Conservation (phyloP, 2,888 invertebrate species). For the Cephus runcator region DNA sequence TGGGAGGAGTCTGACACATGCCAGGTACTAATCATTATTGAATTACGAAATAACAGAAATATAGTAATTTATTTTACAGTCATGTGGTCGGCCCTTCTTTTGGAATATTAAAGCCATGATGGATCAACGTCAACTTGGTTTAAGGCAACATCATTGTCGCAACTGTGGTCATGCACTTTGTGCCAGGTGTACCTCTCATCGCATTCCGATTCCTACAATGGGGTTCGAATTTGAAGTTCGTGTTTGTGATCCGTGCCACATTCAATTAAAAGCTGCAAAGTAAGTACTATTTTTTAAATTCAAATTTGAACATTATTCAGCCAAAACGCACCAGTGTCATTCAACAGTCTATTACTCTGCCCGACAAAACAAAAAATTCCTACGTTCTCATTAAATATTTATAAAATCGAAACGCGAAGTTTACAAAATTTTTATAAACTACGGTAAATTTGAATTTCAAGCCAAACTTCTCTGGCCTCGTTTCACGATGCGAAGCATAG, state of each 20-base stretch:
- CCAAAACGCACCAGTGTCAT: not conserved
- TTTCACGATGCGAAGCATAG: slow-evolving; percentile 97
- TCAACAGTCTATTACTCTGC: not conserved
- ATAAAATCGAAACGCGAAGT: not conserved
- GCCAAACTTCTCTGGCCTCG: slow-evolving; percentile 90
- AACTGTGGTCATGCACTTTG: slow-evolving; percentile 97
- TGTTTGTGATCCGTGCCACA: slow-evolving; percentile 92
- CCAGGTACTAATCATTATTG: slow-evolving; percentile 47
- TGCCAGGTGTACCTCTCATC: slow-evolving; percentile 88
- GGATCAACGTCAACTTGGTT: slow-evolving; percentile 92
- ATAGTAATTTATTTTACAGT: slow-evolving; percentile 66
- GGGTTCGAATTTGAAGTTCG: slow-evolving; percentile 98
- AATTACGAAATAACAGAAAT: not conserved
- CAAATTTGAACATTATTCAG: not conserved
- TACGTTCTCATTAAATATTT: not conserved
- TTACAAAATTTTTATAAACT: not conserved
- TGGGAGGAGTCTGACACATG: slow-evolving; percentile 97
- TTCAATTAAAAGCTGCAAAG: slow-evolving; percentile 86
- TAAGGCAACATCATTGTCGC: slow-evolving; percentile 91
- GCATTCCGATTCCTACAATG: slow-evolving; percentile 92
- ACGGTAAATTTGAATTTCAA: slow-evolving; percentile 53
- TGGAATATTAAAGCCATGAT: slow-evolving; percentile 99
- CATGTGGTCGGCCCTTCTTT: slow-evolving; percentile 96
- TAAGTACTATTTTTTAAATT: slow-evolving; percentile 67
- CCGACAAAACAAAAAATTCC: not conserved